Conservation (phyloP, 2,113 vertebrate species). For the Ctenodactylus gundi region DNA sequence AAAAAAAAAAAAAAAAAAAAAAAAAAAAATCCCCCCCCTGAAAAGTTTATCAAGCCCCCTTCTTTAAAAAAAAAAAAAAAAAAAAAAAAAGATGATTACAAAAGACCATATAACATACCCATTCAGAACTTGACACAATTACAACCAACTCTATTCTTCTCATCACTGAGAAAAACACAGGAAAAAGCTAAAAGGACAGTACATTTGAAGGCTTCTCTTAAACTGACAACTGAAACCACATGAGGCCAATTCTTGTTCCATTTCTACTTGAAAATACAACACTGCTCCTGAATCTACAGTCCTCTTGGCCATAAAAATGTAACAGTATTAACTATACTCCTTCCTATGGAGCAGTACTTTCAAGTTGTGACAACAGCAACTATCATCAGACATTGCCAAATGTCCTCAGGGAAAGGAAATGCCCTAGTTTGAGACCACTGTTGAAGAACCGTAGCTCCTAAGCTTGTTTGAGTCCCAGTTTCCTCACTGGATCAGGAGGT, state of each 20-base stretch:
- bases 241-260: neutral
- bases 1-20: neutral
- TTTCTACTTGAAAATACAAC: neutral
- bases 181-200: neutral
- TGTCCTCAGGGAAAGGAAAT: neutral
- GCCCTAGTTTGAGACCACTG: neutral
- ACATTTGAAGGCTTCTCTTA: neutral
- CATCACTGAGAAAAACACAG: neutral
- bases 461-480: neutral
- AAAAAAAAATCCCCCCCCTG: neutral
- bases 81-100: neutral
- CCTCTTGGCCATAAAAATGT: neutral
- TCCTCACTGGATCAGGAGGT: neutral
- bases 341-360: neutral
- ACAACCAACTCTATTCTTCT: neutral
- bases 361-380: neutral
- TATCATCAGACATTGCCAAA: neutral
- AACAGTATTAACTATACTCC: neutral
- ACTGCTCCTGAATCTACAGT: neutral
- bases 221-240: slow-evolving; percentile 1
- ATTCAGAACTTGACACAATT: neutral
- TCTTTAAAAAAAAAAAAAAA: neutral
- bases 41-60: neutral
- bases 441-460: neutral
- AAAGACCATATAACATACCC: neutral